Percentiles rank a stretch among this genome's conserved stretches.
Conservation (phyloP, 2,888 invertebrate genomes). For the Acheta domesticus region DNA sequence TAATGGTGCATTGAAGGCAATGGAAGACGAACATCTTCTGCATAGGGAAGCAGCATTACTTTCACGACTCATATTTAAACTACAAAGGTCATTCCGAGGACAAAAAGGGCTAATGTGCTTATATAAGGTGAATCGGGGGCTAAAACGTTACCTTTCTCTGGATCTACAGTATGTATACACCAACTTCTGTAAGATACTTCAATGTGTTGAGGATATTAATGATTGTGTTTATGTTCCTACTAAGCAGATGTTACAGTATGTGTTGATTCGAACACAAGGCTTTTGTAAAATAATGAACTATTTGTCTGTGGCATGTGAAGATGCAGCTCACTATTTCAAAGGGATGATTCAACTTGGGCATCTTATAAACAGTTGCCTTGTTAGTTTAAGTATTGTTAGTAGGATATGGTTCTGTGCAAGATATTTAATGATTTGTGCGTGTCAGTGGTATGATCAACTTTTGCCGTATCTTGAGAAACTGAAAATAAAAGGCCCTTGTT, state of each 20-base stretch:
- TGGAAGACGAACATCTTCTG: no score
- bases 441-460: slow-evolving; percentile 54
- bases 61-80: no score
- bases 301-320: slow-evolving; percentile 51
- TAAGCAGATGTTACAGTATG: slow-evolving; percentile 57
- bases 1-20: no score
- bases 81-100: neutral
- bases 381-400: slow-evolving; percentile 48
- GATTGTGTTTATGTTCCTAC: slow-evolving; percentile 51
- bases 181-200: neutral
- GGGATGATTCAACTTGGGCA: slow-evolving; percentile 46
- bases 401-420: slow-evolving; percentile 53
- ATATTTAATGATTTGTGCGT: slow-evolving; percentile 51
- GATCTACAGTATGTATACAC: neutral
- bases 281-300: slow-evolving; percentile 56
- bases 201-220: no score
- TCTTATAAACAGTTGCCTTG: neutral
- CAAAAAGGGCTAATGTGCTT: neutral
- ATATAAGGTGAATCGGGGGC: slow-evolving; percentile 18
- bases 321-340: slow-evolving; percentile 53
- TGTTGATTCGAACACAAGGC: slow-evolving; percentile 54
- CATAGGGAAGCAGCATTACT: no score
- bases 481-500: slow-evolving; percentile 50
- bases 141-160: neutral
- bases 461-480: slow-evolving; percentile 48